Conservation (phyloP, 2,797 vertebrate genomes). For the Silurus aristotelis region DNA sequence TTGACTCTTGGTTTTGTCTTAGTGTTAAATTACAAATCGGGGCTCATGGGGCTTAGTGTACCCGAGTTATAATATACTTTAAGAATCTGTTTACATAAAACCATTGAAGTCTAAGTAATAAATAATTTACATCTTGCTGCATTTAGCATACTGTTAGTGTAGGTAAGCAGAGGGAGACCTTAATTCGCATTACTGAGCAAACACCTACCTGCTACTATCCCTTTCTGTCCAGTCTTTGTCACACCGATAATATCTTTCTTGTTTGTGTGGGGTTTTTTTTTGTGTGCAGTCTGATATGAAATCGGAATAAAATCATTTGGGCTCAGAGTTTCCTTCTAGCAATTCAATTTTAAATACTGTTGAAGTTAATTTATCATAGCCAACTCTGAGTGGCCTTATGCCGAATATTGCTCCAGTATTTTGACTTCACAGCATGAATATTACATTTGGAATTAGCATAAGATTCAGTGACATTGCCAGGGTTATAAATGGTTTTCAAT, state of each 20-base stretch:
- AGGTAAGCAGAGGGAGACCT: neutral
- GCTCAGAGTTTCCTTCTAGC: constrained; percentile 52
- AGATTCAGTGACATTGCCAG: constrained; percentile 40
- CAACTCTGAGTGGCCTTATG: constrained; percentile 57
- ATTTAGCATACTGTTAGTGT: neutral
- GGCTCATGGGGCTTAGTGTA: too few relatives aligned
- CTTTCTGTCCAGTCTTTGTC: neutral
- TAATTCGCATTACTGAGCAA: neutral
- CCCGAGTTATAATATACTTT: neutral
- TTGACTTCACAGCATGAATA: constrained; percentile 50
- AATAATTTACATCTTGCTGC: too few relatives aligned
- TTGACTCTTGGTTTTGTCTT: neutral
- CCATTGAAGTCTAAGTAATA: neutral
- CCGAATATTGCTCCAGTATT: constrained; percentile 49
- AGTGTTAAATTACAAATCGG: neutral
- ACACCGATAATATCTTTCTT: neutral
- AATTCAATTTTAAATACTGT: constrained; percentile 53
- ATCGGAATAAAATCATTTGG: constrained; percentile 54
- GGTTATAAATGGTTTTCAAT: constrained; percentile 56
- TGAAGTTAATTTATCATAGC: constrained; percentile 57
- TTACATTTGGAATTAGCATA: constrained; percentile 54
- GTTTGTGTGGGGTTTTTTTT: neutral
- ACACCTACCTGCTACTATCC: neutral
- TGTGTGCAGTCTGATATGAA: neutral
- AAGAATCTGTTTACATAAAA: neutral